Percentiles rank a stretch among this genome's conserved stretches.
Evolutionary conservation across 2,113 vertebrate genomes (phyloP).

Genomic region (Fukomys damarensis): DNA sequence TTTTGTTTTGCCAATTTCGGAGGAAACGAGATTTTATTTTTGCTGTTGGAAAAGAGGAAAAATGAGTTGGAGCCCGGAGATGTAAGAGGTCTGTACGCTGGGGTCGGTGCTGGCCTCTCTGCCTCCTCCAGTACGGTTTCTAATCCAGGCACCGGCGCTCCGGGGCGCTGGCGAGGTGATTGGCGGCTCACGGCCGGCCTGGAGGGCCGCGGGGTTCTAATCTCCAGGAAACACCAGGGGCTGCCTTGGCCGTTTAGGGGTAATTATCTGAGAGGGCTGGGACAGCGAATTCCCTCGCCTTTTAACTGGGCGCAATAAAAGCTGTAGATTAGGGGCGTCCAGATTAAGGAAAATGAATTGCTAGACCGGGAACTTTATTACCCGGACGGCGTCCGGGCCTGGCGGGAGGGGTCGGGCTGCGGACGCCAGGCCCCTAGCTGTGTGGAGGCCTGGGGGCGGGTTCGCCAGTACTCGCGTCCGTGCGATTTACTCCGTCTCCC

Average conservation of each 20-base stretch:
- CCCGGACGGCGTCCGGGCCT: conserved; percentile 79
- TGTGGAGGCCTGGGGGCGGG: not conserved
- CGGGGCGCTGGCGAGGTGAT: conserved; percentile 80
- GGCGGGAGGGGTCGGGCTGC: conserved; percentile 62
- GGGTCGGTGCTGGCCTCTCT: not conserved
- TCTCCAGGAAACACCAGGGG: conserved; percentile 93
- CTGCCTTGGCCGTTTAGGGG: conserved; percentile 90
- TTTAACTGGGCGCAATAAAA: conserved; percentile 91
- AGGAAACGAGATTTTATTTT: conserved; percentile 62
- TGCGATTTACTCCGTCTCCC: not conserved
- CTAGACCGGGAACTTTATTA: conserved; percentile 82
- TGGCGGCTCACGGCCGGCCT: conserved; percentile 89
- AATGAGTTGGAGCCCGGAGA: not conserved
- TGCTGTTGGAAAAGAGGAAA: not conserved
- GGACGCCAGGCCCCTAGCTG: not conserved
- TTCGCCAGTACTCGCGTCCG: not conserved
- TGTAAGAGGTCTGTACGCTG: not conserved
- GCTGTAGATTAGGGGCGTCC: conserved; percentile 87
- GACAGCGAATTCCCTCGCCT: conserved; percentile 87
- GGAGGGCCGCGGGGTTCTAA: conserved; percentile 92
- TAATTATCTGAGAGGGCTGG: conserved; percentile 90
- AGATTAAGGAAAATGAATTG: conserved; percentile 83
- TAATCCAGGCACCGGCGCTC: conserved; percentile 77
- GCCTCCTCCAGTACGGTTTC: conserved; percentile 77
- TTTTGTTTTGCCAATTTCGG: conserved; percentile 49